phyloP scores from a whole-genome alignment of 2,888 invertebrate genomes.

The Drosophila tripunctata region DNA sequence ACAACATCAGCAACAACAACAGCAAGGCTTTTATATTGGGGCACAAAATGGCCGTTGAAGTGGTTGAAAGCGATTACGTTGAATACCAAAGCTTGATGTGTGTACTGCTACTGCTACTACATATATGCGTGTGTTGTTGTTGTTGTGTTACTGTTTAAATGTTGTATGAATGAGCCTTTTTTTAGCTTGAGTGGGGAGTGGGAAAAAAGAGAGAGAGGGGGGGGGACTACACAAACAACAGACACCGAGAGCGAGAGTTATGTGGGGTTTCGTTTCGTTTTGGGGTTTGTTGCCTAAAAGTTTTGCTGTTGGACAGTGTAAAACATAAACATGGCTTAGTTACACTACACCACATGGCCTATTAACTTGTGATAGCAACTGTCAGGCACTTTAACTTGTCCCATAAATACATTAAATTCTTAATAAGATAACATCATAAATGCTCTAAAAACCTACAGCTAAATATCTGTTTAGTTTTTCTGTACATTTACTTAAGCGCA shows the following conservation, averaged over 20 bases:
- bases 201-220: constrained; percentile 17
- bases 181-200: constrained; percentile 44
- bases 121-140: constrained; percentile 37
- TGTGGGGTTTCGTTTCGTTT: constrained; percentile 44
- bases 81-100: constrained; percentile 75
- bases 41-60: constrained; percentile 76
- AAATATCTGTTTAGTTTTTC: neutral
- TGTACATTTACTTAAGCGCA: too few species aligned
- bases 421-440: constrained; percentile 34
- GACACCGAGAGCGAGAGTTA: constrained; percentile 38
- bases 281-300: constrained; percentile 56
- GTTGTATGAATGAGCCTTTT: constrained; percentile 76
- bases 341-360: constrained; percentile 57
- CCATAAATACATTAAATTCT: constrained; percentile 49
- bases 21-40: constrained; percentile 62
- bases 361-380: constrained; percentile 48
- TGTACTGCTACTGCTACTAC: constrained; percentile 16
- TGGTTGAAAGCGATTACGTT: constrained; percentile 77
- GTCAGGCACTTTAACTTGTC: constrained; percentile 26
- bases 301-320: constrained; percentile 56
- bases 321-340: constrained; percentile 68
- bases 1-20: constrained; percentile 5
- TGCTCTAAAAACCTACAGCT: neutral
- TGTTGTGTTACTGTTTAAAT: constrained; percentile 69
- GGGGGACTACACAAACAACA: too few species aligned